Conservation (phyloP, 2,797 vertebrate species). For the Molothrus ater region DNA sequence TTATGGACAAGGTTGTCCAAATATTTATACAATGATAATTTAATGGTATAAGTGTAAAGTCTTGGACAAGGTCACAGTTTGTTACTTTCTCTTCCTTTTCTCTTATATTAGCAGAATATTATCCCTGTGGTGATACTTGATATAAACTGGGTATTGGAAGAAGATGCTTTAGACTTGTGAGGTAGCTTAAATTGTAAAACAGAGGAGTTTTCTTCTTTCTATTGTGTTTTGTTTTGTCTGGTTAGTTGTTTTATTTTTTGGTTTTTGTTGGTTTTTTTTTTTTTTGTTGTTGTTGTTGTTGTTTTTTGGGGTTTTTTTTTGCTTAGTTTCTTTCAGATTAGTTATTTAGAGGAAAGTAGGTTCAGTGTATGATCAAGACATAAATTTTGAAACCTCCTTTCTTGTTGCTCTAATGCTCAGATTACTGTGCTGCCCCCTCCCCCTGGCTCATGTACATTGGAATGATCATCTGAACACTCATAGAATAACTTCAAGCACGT, state of each 20-base stretch:
- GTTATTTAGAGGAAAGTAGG: neutral
- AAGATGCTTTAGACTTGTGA: neutral
- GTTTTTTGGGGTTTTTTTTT: neutral
- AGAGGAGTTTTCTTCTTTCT: neutral
- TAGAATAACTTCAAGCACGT: neutral
- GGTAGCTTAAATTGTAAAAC: neutral
- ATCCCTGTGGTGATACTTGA: neutral
- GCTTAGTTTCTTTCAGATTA: neutral
- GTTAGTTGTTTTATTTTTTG: too few relatives aligned
- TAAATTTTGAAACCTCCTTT: neutral
- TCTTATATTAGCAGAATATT: neutral
- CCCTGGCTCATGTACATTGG: neutral
- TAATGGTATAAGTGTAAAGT: neutral
- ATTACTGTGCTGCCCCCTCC: neutral
- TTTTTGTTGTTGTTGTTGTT: neutral
- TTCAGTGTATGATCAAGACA: neutral
- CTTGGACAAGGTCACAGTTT: neutral
- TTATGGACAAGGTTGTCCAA: neutral
- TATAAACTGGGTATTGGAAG: neutral
- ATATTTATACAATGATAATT: neutral
- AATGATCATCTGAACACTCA: neutral
- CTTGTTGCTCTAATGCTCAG: neutral
- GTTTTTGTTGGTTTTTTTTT: neutral
- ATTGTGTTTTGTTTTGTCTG: accelerated
- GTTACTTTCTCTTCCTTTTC: neutral